Evolutionary conservation across 2,888 invertebrate species (phyloP).

Genomic region (Lapara coniferarum): DNA sequence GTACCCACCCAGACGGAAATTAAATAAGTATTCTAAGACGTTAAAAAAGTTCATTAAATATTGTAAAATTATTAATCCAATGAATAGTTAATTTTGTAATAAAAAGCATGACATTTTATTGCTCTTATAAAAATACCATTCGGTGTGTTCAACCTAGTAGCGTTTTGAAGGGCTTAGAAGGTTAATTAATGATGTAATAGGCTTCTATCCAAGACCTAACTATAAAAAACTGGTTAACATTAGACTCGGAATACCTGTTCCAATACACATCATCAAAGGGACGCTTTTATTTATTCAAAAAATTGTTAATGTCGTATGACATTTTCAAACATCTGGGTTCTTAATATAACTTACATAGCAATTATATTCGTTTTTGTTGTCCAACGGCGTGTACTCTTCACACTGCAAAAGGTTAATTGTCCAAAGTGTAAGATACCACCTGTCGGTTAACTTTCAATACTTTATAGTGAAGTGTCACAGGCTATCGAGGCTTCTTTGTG

Average conservation of each 20-base stretch:
- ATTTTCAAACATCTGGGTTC: constrained; percentile 35
- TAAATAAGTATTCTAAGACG: not conserved
- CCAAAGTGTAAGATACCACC: constrained; percentile 45
- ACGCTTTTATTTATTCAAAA: constrained; percentile 35
- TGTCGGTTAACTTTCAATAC: constrained; percentile 48
- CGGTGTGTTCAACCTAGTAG: not conserved
- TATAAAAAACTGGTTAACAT: constrained; percentile 32
- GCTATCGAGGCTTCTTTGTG: constrained; percentile 28
- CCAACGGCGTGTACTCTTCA: constrained; percentile 38
- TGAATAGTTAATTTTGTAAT: constrained; percentile 16
- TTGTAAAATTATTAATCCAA: not conserved
- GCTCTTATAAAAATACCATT: constrained; percentile 5
- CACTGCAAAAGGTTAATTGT: constrained; percentile 50
- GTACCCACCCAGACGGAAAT: too few species aligned
- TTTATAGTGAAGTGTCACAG: constrained; percentile 40
- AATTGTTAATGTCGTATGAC: constrained; percentile 30
- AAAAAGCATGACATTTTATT: constrained; percentile 10
- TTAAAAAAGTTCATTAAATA: not conserved
- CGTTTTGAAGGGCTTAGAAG: constrained; percentile 11
- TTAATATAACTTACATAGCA: constrained; percentile 30
- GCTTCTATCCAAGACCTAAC: not conserved
- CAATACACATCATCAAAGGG: constrained; percentile 13
- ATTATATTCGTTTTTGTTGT: constrained; percentile 34
- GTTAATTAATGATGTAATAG: constrained; percentile 18
- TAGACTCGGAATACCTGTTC: constrained; percentile 28